Evolutionary conservation across 2,888 invertebrate species (phyloP).

Genomic region (Ommatoiulus sabulosus): DNA sequence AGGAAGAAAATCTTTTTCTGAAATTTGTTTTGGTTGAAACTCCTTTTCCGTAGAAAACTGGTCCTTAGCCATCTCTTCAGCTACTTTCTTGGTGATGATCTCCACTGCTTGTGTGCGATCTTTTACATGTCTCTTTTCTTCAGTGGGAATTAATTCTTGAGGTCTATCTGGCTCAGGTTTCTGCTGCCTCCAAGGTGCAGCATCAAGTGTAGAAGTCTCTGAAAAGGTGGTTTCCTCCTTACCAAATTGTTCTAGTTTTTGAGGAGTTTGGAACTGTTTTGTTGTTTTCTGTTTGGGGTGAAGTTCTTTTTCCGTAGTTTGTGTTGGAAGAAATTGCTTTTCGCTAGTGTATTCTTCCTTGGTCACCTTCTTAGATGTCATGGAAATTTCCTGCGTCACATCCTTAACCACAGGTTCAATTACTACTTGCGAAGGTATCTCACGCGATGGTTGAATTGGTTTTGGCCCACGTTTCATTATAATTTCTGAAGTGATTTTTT

Average conservation of each 20-base stretch:
- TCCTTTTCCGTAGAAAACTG: conserved; percentile 29
- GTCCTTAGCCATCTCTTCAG: conserved; percentile 49
- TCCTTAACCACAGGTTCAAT: background rate
- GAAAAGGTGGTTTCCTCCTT: background rate
- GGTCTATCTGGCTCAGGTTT: background rate
- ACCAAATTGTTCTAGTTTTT: background rate
- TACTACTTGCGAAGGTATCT: background rate
- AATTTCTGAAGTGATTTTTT: conserved; percentile 45
- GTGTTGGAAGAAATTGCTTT: conserved; percentile 39
- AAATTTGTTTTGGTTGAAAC: conserved; percentile 61
- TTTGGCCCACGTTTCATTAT: conserved; percentile 46
- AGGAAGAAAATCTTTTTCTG: conserved; percentile 60
- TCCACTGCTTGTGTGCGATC: background rate
- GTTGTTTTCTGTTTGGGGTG: conserved; percentile 48
- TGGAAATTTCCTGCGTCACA: conserved; percentile 33
- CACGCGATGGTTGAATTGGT: background rate
- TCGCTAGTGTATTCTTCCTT: conserved; percentile 45
- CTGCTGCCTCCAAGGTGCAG: background rate
- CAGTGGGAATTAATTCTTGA: conserved; percentile 23
- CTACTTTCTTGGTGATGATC: conserved; percentile 46
- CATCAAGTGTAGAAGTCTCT: background rate
- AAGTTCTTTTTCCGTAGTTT: conserved; percentile 48
- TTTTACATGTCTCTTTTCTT: background rate
- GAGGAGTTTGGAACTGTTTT: background rate
- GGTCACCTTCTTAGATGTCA: conserved; percentile 26